Evolutionary conservation across 2,113 vertebrate species (phyloP), one percentile per base, ranked within the genome.

Genomic region (Australoheros scitulus): DNA sequence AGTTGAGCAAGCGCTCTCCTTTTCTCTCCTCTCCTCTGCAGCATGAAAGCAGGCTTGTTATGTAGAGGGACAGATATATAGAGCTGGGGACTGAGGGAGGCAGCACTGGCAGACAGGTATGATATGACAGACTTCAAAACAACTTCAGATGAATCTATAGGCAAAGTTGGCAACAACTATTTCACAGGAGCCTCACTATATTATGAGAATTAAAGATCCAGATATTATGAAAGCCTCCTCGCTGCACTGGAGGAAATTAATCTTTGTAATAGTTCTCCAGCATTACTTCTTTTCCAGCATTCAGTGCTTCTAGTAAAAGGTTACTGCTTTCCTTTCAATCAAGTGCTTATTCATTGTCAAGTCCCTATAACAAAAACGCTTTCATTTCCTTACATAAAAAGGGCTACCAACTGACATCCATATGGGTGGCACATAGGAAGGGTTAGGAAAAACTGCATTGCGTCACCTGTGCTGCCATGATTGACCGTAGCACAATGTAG

Each of bases 31-130:
- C 61, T 6, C 18, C 13, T 61, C 85, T 84, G 63, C 79, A 65
- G 79, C 85, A 80, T 88, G 80, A 86, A 86, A 88, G 85, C 82
- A 84, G 77, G 57, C 61, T 78, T 57, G 59, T 86, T 74, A 79
- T 81, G 86, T 81, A 82, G 82, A 65, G 63, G 74, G 74, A 80
- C 77, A 59, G 47, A 82, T 79, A 63, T 58, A 57, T 20, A 43
- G 80, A 43, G 43, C 11, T 2, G 10, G 29, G 61, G 57, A 68
- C 61, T 38, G 15, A 0, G 47, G 50, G 43, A 77, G 63, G 10
- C 87, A 84, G 24, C 41, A 70, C 50, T 79, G 77, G 59, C 75
- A 64, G 72, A 78, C 77, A 57, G 75, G 70, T 22, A 24, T 18
- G 34, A 11, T 83, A 26, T 17, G 59, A 83, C 10, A 43, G 58